Conservation (phyloP, 2,888 invertebrate genomes). For the Calameuta pallipes region DNA sequence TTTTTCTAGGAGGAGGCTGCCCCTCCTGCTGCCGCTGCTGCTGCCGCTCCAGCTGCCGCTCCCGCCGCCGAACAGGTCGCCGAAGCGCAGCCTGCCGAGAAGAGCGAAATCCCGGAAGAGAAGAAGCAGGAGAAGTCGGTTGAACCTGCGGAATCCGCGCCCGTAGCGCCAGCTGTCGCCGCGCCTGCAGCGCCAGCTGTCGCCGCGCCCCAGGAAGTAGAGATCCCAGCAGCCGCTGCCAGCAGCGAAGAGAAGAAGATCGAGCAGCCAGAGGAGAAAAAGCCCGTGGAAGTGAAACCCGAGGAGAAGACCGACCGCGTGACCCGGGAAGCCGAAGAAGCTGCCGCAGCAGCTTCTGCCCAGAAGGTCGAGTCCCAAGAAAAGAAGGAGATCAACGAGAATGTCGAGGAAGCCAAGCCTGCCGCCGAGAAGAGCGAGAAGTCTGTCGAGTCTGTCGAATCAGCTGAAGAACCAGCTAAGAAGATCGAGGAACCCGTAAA, state of each 20-base stretch:
- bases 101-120: conserved; percentile 32
- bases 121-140: conserved; percentile 33
- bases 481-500: conserved; percentile 13
- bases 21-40: not conserved
- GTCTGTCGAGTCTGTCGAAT: conserved; percentile 20
- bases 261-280: conserved; percentile 46
- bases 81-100: conserved; percentile 39
- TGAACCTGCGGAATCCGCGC: conserved; percentile 24
- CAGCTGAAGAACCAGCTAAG: conserved; percentile 37
- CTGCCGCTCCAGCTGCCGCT: not conserved
- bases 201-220: conserved; percentile 5
- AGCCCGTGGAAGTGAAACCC: conserved; percentile 60
- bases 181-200: conserved; percentile 11
- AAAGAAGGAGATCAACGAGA: conserved; percentile 29
- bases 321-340: conserved; percentile 54
- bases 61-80: conserved; percentile 1
- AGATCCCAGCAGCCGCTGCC: conserved; percentile 20
- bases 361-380: conserved; percentile 21
- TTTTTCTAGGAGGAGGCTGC: not conserved
- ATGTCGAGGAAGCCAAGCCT: conserved; percentile 16
- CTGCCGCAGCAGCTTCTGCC: conserved; percentile 28
- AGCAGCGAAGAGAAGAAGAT: conserved; percentile 29
- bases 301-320: conserved; percentile 54
- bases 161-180: conserved; percentile 14
- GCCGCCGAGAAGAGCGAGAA: conserved; percentile 33